Evolutionary conservation across 2,888 invertebrate species (phyloP).

Genomic region (Xestia xanthographa): DNA sequence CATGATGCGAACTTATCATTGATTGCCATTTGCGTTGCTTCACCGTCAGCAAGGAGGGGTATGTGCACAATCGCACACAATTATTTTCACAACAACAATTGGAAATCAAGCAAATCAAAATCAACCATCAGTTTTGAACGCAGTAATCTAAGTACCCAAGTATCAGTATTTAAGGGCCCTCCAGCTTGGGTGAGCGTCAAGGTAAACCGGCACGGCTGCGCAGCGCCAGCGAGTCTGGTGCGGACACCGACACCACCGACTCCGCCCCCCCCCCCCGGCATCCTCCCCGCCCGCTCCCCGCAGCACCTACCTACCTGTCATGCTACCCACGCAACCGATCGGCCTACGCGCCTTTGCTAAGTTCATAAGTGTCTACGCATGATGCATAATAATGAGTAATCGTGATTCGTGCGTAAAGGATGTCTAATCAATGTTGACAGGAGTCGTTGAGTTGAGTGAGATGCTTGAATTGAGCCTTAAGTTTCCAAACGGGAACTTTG

Average conservation of each 20-base stretch:
- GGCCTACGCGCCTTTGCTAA: constrained; percentile 80
- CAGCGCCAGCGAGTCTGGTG: constrained; percentile 85
- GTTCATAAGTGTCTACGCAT: constrained; percentile 79
- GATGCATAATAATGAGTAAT: constrained; percentile 78
- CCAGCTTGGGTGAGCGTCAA: constrained; percentile 79
- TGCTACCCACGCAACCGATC: constrained; percentile 79
- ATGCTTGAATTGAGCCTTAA: constrained; percentile 6
- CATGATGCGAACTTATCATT: constrained; percentile 34
- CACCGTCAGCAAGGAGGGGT: constrained; percentile 16
- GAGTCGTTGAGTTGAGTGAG: constrained; percentile 39
- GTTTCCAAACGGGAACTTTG: constrained; percentile 3
- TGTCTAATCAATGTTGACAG: constrained; percentile 63
- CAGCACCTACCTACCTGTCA: constrained; percentile 69
- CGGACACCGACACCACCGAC: constrained; percentile 63
- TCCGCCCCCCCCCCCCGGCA: constrained; percentile 29
- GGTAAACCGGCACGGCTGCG: constrained; percentile 80
- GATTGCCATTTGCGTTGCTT: constrained; percentile 29
- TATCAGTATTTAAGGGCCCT: constrained; percentile 69
- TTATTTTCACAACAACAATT: constrained; percentile 23
- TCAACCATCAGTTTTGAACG: constrained; percentile 25
- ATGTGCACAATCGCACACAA: constrained; percentile 17
- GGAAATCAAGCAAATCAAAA: constrained; percentile 33
- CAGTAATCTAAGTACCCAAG: constrained; percentile 33
- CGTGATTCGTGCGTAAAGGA: constrained; percentile 70
- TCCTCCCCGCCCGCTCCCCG: constrained; percentile 41